A percentile compares a stretch with the other conserved stretches of the same genome.
Evolutionary conservation across 35 echinoderm and acorn worm genomes (phyloP).

Genomic region (Stichopus chloronotus): DNA sequence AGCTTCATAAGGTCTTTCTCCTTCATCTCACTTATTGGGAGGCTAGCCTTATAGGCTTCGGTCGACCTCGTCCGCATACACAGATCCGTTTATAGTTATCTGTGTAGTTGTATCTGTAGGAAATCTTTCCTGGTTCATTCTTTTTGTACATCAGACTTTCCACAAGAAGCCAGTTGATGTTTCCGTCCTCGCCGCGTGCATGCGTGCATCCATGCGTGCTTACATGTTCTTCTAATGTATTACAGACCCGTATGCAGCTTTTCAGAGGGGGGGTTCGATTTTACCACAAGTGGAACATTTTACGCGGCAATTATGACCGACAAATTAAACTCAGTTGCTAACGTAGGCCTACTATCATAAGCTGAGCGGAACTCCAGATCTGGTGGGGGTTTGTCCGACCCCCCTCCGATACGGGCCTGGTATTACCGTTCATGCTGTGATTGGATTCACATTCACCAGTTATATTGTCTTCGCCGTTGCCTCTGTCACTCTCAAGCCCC

Average conservation of each 20-base stretch:
- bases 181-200: constrained; percentile 30
- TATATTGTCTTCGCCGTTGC: not conserved
- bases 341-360: no score
- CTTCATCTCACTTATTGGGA: constrained; percentile 53
- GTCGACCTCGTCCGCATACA: constrained; percentile 53
- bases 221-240: no score
- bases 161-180: constrained; percentile 57
- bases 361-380: no score
- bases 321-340: no score
- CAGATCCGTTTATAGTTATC: constrained; percentile 54
- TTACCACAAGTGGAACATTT: no score
- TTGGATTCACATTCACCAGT: not conserved
- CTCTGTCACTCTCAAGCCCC: constrained; percentile 22
- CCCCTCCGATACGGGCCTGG: no score
- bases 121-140: constrained; percentile 59
- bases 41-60: constrained; percentile 40
- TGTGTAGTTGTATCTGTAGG: constrained; percentile 62
- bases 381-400: no score
- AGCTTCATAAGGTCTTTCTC: constrained; percentile 65
- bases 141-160: constrained; percentile 52
- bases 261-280: no score
- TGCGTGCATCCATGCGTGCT: no score
- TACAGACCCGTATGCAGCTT: no score
- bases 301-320: no score
- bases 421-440: not conserved